Conservation (phyloP, 2,113 vertebrate species). For the Struthio camelus region DNA sequence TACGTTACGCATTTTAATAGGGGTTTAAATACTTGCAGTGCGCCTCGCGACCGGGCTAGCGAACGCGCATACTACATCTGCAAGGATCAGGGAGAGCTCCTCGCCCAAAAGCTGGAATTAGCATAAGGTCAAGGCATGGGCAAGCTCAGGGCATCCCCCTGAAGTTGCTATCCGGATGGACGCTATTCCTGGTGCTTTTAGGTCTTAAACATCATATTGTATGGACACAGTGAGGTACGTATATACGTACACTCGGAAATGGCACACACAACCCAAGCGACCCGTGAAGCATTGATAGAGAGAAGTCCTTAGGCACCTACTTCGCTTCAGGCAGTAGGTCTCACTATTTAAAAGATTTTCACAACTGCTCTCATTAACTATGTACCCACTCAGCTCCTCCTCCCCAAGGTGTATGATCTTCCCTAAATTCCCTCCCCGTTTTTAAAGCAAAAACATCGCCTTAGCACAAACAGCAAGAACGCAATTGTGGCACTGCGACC, state of each 20-base stretch:
- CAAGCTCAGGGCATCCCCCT: too few species aligned
- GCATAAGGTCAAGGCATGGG: background rate
- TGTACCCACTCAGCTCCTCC: fast-evolving
- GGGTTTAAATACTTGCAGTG: background rate
- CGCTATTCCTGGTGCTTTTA: background rate
- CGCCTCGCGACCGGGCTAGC: too few species aligned
- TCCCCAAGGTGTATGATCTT: fast-evolving
- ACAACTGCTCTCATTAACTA: background rate
- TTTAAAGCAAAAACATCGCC: background rate
- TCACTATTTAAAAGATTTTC: background rate
- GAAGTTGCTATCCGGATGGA: too few species aligned
- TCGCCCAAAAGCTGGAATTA: background rate
- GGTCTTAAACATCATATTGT: background rate
- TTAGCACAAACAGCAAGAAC: background rate
- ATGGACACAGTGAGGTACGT: too few species aligned
- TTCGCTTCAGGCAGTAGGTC: fast-evolving
- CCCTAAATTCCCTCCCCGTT: background rate
- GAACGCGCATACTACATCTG: background rate
- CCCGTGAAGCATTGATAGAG: background rate
- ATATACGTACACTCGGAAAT: background rate
- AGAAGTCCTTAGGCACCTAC: fast-evolving
- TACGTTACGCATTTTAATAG: too few species aligned
- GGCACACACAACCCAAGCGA: background rate
- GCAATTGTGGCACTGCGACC: background rate
- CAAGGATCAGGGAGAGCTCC: too few species aligned